Evolutionary conservation across 2,113 vertebrate genomes (phyloP), one percentile per base, ranked within the genome.

Genomic region (Meles meles): DNA sequence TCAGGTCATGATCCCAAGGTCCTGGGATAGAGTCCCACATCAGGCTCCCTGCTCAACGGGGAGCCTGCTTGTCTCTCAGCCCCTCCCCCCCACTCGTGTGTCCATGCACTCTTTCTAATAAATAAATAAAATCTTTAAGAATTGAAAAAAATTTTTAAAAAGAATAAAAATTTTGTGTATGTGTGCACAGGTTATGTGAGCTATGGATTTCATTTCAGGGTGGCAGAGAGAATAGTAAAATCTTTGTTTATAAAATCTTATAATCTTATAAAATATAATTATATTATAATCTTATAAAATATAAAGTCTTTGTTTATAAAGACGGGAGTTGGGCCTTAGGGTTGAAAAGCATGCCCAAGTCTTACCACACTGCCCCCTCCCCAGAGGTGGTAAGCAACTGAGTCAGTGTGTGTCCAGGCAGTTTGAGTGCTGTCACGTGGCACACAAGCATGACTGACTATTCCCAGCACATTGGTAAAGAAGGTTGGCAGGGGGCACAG

Each of bases 401-500:
- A 49, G 25, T 47, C 4, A n/a, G 25, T 0, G 20, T 15, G 11
- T 29, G 11, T 39, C 8, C 67, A 55, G 52, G 63, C 9, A 42
- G 34, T 37, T 5, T 63, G 86, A 39, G 80, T 65, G 49, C 13
- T 8, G 29, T 14, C 5, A 2, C 1, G n/a, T 0, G 2, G 42
- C 31, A 18, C 1, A 1, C 15, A 18, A 17, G 42, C 0, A 6
- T 21, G 72, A 31, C 37, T 5, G 59, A n/a, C 42, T 5, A 12
- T 4, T 55, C 15, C 42, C 37, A 9, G 5, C 11, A 15, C 1
- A 4, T 0, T 29, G 59, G 39, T 10, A 59, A 27, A 39, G 61
- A 7, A 1, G 52, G n/a, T 55, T 55, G 80, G 31, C 25, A 11
- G 11, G 72, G 23, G 3, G 0, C n/a, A 23, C 18, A 4, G 86